phyloP scores from a whole-genome alignment of 2,113 vertebrate species.

The Fulica atra region DNA sequence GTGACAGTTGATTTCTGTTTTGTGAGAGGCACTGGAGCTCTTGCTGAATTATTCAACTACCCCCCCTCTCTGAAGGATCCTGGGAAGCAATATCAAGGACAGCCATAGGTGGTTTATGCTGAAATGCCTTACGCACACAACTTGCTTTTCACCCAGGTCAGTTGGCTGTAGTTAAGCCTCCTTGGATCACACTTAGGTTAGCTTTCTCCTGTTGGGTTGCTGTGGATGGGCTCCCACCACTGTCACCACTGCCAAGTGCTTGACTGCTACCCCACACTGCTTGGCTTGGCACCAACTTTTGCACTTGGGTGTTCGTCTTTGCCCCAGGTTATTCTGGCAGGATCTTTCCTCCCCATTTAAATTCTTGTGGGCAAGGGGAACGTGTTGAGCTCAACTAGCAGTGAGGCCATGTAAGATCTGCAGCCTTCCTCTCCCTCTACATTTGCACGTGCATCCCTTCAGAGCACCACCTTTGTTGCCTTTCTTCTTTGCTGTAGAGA shows the following conservation, averaged over 20 bases:
- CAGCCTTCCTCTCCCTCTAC: not conserved
- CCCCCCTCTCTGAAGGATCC: not conserved
- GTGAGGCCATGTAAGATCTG: not conserved
- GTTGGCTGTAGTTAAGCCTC: not conserved
- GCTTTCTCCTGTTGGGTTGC: not conserved
- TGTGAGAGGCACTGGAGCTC: not conserved
- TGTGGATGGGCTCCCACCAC: not conserved
- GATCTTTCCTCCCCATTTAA: not conserved
- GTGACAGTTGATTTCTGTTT: not conserved
- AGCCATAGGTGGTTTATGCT: not conserved
- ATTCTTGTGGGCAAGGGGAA: conserved; percentile 17
- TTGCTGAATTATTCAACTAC: not conserved
- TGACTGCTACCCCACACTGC: not conserved
- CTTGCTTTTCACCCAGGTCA: not conserved
- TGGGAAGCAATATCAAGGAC: not conserved
- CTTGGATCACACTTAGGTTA: not conserved
- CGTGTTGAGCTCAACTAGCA: not conserved
- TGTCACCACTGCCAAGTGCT: not conserved
- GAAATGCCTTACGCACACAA: not conserved
- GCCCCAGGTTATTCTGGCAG: conserved; percentile 29
- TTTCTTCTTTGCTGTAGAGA: not conserved
- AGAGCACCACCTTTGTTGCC: not conserved
- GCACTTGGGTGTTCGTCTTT: not conserved
- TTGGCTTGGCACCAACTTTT: conserved; percentile 2
- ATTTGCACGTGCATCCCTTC: not conserved